Base-by-base conservation (phyloP, 30 jellyfish, hydroid and myxozoan species). In the Turritopsis dohrnii region DNA sequence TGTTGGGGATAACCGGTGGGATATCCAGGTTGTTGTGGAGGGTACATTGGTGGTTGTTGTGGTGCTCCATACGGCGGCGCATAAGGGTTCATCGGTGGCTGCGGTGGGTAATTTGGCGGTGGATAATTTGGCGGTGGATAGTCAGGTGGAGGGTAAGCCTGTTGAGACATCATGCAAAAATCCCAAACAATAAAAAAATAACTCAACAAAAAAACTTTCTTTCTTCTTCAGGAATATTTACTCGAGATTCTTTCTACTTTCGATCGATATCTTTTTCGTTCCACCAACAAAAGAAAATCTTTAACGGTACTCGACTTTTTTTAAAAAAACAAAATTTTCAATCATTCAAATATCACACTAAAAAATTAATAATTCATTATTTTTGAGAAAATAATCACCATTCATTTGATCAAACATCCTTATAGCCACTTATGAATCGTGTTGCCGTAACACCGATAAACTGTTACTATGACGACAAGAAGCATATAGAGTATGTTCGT, bases 111-210 rank as follows among this genome's bases (percentile, higher is more conserved):
- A 8, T 17, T 23, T 75, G 60, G 83, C n/a, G 13, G 77, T 28
- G 83, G 65, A 74, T 74, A 74, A 74, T 21, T 74, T 8, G 52
- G 83, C 60, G 54, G 83, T 29, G 83, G 83, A 21, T 75, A 75
- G 27, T 26, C 22, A 5, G 53, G 74, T 26, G 83, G 83, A 1
- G 66, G 66, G 22, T 75, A 75, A 7, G 73, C 83, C 16, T 23
- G 65, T 9, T 28, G 74, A 28, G 28, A n/a, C 77, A 69, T 69
- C 16, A 8, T 23, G 19, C 28, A 69, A n/a, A 8, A 0, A 7
- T 19, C 17, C 30, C 30, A 27, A 69, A 9, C 30, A 17, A 69
- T 7, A 8, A 69, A n/a, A 69, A 69, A 8, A 69, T n/a, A 69
- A 69, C n/a, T n/a, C n/a, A n/a, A n/a, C n/a, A 41, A 41, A 41